Conservation (phyloP, 1,140 invertebrate genomes). For the Paraescarpia echinospica region DNA sequence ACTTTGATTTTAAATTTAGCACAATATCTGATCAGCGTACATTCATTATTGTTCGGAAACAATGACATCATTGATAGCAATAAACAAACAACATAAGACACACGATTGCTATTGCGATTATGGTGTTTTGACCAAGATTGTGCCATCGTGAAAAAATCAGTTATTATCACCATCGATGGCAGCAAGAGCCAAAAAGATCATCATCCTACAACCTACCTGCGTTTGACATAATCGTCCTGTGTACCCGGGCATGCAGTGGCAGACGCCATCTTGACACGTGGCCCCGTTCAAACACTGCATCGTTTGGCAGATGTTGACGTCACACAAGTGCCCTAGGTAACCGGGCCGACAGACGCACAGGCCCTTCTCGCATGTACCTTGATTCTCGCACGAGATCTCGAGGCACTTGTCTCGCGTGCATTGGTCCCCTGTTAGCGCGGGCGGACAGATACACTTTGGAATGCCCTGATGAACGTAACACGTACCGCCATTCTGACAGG, state of each 20-base stretch:
- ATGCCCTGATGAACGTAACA: constrained; percentile 59
- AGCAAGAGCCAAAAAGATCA: neutral
- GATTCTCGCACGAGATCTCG: neutral
- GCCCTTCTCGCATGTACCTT: neutral
- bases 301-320: constrained; percentile 49
- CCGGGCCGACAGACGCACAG: neutral
- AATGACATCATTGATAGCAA: too few relatives aligned
- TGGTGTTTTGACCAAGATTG: neutral
- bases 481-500: constrained; percentile 74
- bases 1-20: too few relatives aligned
- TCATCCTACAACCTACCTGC: neutral
- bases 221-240: neutral
- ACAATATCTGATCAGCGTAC: too few relatives aligned
- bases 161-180: neutral
- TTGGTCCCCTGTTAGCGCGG: constrained; percentile 45
- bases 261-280: constrained; percentile 66
- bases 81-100: too few relatives aligned
- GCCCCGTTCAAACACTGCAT: constrained; percentile 88
- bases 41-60: too few relatives aligned
- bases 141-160: neutral
- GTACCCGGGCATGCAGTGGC: neutral
- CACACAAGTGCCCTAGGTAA: neutral
- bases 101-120: too few relatives aligned
- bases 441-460: constrained; percentile 46
- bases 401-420: constrained; percentile 30